These are phyloP conservation scores for Aphidius colemani DNA, from an alignment of 2,888 invertebrate species.

Conservation along the genomic window DNA sequence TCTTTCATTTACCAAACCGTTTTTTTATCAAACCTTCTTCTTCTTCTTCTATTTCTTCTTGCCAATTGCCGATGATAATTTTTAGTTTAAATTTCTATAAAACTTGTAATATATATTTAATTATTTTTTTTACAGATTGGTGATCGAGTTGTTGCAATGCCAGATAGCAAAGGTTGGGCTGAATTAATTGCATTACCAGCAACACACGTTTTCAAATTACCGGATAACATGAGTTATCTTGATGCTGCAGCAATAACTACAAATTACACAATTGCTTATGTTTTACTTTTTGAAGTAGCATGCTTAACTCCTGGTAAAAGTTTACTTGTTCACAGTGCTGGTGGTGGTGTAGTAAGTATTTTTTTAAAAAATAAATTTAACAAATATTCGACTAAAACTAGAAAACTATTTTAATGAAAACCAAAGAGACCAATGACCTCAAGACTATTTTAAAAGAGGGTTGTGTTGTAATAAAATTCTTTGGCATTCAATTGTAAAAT, in stretches of 20 bases:
- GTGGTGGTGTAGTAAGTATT: conserved; percentile 83
- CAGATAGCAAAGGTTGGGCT: conserved; percentile 86
- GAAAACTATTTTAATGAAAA: too few relatives aligned
- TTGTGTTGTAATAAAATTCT: not conserved
- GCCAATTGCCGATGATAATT: too few relatives aligned
- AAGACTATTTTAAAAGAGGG: not conserved
- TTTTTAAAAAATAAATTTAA: not conserved
- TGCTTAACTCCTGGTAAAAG: conserved; percentile 79
- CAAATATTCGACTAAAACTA: not conserved
- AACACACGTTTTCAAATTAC: conserved; percentile 79
- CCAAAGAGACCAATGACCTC: too few relatives aligned
- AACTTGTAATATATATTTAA: not conserved
- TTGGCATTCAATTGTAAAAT: not conserved
- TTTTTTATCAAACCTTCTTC: not conserved
- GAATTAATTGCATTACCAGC: conserved; percentile 81
- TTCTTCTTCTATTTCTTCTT: too few relatives aligned
- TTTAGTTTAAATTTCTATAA: too few relatives aligned
- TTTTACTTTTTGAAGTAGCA: conserved; percentile 83
- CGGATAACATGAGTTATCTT: conserved; percentile 74
- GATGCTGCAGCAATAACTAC: conserved; percentile 85
- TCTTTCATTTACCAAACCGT: too few relatives aligned
- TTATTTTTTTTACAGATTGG: conserved; percentile 67
- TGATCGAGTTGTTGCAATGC: conserved; percentile 81
- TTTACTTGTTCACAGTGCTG: conserved; percentile 82
- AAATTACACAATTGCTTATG: conserved; percentile 85